Conservation (phyloP, 1,140 invertebrate genomes). For the Chironomus tepperi region DNA sequence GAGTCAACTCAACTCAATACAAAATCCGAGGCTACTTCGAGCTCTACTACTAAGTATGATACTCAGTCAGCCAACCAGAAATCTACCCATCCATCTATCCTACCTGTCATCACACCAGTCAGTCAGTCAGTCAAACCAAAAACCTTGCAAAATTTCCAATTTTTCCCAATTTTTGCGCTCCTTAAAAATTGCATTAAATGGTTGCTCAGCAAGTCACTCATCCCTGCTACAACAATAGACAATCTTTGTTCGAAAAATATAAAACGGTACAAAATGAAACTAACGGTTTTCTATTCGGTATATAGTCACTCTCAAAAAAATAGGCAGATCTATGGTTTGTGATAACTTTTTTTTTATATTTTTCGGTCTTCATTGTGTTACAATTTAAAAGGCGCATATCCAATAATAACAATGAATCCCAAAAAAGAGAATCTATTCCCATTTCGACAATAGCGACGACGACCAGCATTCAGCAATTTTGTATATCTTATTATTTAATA, state of each 20-base stretch:
- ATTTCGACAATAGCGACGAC: neutral
- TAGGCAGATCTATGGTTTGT: neutral
- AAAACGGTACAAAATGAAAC: neutral
- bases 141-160: no score
- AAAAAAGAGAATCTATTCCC: neutral
- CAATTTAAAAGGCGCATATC: neutral
- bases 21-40: no score
- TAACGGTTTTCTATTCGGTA: neutral
- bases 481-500: neutral
- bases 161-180: neutral
- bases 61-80: no score
- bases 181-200: neutral
- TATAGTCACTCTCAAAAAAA: neutral
- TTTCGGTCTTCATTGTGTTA: neutral
- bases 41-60: no score
- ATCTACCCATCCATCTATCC: no score
- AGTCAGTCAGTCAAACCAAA: no score
- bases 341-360: neutral
- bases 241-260: neutral
- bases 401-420: neutral
- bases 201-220: neutral
- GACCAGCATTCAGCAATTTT: neutral
- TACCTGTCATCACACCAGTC: no score
- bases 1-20: no score
- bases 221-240: neutral